These are phyloP conservation scores for Tenebrosternarchus preto DNA, from an alignment of 2,113 vertebrate species.

Conservation along the genomic window DNA sequence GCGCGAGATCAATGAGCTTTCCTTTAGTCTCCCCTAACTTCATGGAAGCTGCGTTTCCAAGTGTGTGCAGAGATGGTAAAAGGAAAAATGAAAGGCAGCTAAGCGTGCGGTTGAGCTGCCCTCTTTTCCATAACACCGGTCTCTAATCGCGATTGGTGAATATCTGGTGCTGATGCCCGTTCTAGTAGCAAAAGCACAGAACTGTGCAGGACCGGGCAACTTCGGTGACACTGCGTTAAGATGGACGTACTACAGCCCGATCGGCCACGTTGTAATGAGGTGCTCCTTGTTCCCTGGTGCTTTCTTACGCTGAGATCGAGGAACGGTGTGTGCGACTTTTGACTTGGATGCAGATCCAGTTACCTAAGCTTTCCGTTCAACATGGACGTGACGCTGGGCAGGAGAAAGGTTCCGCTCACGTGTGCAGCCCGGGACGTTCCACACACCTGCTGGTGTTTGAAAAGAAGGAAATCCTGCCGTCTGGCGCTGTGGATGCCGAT, in stretches of 20 bases:
- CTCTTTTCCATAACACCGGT: not conserved
- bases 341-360: not conserved
- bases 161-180: not conserved
- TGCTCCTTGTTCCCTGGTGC: not conserved
- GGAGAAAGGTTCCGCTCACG: not conserved
- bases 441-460: not conserved
- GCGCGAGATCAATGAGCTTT: not conserved
- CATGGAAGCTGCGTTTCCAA: not conserved
- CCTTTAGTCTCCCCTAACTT: not conserved
- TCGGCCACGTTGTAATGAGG: not conserved
- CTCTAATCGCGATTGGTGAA: not conserved
- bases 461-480: not conserved
- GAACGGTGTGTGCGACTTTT: not conserved
- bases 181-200: not conserved
- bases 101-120: not conserved
- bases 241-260: not conserved
- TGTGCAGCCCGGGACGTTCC: not conserved
- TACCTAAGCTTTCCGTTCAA: conserved; percentile 17
- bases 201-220: not conserved
- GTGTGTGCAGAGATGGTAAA: not conserved
- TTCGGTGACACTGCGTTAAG: not conserved
- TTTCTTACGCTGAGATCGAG: not conserved
- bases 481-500: not conserved
- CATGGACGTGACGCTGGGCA: not conserved
- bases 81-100: not conserved